phyloP scores from a whole-genome alignment of 1,140 invertebrate genomes.

The Agrilus planipennis region DNA sequence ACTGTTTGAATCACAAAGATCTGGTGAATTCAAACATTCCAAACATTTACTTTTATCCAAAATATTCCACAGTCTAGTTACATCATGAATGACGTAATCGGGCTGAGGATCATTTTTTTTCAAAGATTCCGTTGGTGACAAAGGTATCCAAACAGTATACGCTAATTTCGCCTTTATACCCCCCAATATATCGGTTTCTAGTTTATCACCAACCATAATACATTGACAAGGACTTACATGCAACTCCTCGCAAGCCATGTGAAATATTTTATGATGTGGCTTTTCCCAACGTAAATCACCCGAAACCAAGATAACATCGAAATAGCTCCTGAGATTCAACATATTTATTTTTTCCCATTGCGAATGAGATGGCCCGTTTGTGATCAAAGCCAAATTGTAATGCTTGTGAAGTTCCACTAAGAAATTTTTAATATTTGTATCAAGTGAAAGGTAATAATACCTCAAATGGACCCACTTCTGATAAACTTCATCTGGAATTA shows the following conservation, averaged over 20 bases:
- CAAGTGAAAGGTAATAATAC: slow-evolving; percentile 55
- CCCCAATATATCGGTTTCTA: slow-evolving; percentile 75
- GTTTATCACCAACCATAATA: slow-evolving; percentile 76
- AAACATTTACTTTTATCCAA: slow-evolving; percentile 14
- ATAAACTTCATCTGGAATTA: slow-evolving; percentile 53
- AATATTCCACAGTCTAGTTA: slow-evolving; percentile 22
- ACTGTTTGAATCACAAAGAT: slow-evolving; percentile 27
- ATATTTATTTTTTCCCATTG: slow-evolving; percentile 77
- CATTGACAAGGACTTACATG: slow-evolving; percentile 57
- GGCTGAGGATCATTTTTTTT: slow-evolving; percentile 12
- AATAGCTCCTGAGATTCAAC: slow-evolving; percentile 53
- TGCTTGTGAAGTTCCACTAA: slow-evolving; percentile 48
- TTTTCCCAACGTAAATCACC: slow-evolving; percentile 77
- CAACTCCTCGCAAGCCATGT: slow-evolving; percentile 60
- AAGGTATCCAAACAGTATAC: slow-evolving; percentile 66
- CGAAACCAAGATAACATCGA: slow-evolving; percentile 68
- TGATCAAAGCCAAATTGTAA: slow-evolving; percentile 65
- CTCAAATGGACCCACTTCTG: slow-evolving; percentile 62
- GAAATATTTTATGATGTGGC: slow-evolving; percentile 64
- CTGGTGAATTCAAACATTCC: slow-evolving; percentile 8
- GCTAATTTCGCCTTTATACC: slow-evolving; percentile 61
- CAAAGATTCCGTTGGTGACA: slow-evolving; percentile 20
- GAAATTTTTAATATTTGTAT: slow-evolving; percentile 50
- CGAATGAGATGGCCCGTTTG: slow-evolving; percentile 69
- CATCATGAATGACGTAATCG: slow-evolving; percentile 23